phyloP scores from a whole-genome alignment of 2,888 invertebrate species.

The Phytoseiulus persimilis region DNA sequence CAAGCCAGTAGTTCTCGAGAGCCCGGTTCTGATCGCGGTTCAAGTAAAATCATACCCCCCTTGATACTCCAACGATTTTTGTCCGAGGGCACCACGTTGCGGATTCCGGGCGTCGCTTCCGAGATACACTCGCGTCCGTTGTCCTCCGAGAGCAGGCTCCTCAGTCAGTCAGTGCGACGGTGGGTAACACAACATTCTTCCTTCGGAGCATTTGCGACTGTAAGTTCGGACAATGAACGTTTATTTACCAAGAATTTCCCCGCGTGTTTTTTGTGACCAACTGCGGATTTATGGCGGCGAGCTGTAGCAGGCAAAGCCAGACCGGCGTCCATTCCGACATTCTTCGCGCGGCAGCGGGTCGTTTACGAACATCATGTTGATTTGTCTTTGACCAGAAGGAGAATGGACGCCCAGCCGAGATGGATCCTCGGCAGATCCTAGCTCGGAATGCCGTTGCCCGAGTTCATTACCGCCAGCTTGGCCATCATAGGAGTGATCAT shows the following conservation, averaged over 20 bases:
- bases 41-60: too few relatives aligned
- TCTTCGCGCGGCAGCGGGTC: not conserved
- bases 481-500: not conserved
- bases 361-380: not conserved
- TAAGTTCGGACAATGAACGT: not conserved
- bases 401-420: not conserved
- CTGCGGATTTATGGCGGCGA: not conserved
- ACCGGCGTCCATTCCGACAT: not conserved
- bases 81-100: too few relatives aligned
- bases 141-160: too few relatives aligned
- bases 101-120: too few relatives aligned
- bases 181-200: not conserved
- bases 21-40: too few relatives aligned
- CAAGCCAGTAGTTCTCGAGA: not conserved
- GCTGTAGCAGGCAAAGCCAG: not conserved
- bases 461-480: not conserved
- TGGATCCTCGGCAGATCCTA: not conserved
- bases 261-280: not conserved
- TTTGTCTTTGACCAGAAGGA: not conserved
- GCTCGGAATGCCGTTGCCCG: not conserved
- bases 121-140: too few relatives aligned
- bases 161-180: not conserved
- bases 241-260: not conserved
- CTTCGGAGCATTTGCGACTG: not conserved
- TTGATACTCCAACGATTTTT: too few relatives aligned